Conservation (phyloP, 2,113 vertebrate species). For the Syngnathus scovelli region DNA sequence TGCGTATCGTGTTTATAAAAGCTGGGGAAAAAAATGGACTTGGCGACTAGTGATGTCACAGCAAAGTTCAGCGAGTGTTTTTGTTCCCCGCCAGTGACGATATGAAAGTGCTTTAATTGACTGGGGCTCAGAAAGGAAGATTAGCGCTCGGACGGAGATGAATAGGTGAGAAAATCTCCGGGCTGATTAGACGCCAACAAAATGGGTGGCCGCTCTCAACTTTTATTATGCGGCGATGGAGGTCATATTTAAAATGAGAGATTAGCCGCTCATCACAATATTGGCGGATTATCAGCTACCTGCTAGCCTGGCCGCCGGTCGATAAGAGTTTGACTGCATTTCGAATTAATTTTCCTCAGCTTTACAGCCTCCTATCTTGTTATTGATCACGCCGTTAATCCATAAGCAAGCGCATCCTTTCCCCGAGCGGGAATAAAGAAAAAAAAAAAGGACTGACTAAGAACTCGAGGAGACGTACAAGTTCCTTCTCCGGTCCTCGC, state of each 20-base stretch:
- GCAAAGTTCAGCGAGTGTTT: neutral
- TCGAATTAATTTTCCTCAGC: conserved; percentile 95
- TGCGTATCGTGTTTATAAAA: neutral
- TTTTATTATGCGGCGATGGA: conserved; percentile 52
- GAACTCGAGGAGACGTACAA: conserved; percentile 51
- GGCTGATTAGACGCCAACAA: conserved; percentile 43
- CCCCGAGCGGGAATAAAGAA: conserved; percentile 63
- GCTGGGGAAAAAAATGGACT: neutral
- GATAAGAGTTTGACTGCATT: conserved; percentile 96
- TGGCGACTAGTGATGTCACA: neutral
- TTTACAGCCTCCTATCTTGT: conserved; percentile 84
- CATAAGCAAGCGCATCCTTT: conserved; percentile 89
- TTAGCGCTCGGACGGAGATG: conserved; percentile 21
- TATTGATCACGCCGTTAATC: conserved; percentile 97
- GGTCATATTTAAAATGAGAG: conserved; percentile 91
- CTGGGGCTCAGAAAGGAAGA: conserved; percentile 27
- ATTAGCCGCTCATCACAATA: conserved; percentile 95
- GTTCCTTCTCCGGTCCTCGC: conserved; percentile 19
- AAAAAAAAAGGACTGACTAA: conserved; percentile 81
- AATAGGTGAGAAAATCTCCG: conserved; percentile 20
- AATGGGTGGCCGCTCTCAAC: conserved; percentile 40
- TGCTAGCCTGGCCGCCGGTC: conserved; percentile 84
- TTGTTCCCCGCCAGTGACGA: conserved; percentile 13
- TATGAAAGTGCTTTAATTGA: conserved; percentile 32
- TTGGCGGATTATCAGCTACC: conserved; percentile 91